Evolutionary conservation across 2,113 vertebrate species (phyloP), one percentile per base, ranked within the genome.

Genomic region (Corythaeola cristata): DNA sequence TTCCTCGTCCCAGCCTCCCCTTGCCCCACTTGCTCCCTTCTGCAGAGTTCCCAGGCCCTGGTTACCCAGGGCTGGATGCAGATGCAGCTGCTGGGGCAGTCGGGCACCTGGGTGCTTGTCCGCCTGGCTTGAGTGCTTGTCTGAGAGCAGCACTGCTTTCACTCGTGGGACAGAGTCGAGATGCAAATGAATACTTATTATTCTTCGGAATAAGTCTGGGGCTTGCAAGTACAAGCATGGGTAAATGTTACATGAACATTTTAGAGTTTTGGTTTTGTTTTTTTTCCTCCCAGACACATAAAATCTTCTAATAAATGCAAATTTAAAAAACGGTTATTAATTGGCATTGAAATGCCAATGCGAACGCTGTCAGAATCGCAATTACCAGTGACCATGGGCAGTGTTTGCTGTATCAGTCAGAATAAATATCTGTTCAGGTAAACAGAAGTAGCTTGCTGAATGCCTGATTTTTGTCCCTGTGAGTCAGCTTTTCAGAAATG

Each of bases 201-300:
- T 84, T 80, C 89, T 83, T 47, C 56, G 72, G 50, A 83, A 55
- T 67, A 68, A 50, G 67, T 81, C 39, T 23, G 14, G 60, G 50
- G 59, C 88, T 88, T 89, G 78, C 63, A 49, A 53, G 79, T 76
- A 74, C 26, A 75, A 80, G n/a, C 63, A 81, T 32, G 39, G 55
- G 59, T 96, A 85, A 86, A 96, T 84, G 80, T 88, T 95, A 94
- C 91, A 91, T 90, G 75, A 85, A 35, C 47, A 16, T 72, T 66
- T 92, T 30, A 41, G 39, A 9, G 11, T 3, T 37, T 53, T 37
- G 26, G 4, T 5, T 26, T 20, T 35, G 32, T 6, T 49, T 75
- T 86, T 86, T 88, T 68, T 49, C 26, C 62, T 66, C 63, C 22
- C 27, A 58, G 58, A 80, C 53, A 74, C 53, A 47, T 30, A 50